Evolutionary conservation across 1,140 invertebrate genomes (phyloP), one percentile per base, ranked within the genome.

Genomic region (Saccostrea glomerata): DNA sequence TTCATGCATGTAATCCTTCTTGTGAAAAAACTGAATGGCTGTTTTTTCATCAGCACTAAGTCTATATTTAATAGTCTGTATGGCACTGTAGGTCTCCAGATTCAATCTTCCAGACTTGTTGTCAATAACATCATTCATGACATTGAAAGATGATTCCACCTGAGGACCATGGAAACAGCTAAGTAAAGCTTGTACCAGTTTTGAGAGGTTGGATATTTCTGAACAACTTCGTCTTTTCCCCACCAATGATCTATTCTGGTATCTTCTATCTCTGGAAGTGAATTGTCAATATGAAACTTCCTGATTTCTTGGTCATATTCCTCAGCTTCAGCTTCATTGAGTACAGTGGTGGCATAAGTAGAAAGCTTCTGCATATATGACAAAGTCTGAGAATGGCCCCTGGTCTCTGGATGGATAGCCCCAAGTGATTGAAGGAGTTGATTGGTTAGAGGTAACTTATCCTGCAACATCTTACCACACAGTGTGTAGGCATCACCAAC

Each of bases 91-190:
- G n/a, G 87, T 88, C 36, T 88, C 73, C n/a, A 86, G 36, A 30
- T 90, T 36, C 30, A 36, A 36, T 36, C 30, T 36, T 36, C 30
- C 30, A 20, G 89, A 90, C 30, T 87, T 89, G 11, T 66, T 63
- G 66, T 88, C 90, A 55, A 91, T 88, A 17, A 90, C 56, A 54
- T 90, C 85, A 82, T 85, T 87, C 90, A 88, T 91, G 15, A 87
- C 73, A 63, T 88, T 90, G 47, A 90, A 91, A 6, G 82, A 87
- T 20, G 66, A 70, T 73, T 91, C 89, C 1, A 90, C 90, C 56
- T 85, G 77, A n/a, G 85, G 87, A n/a, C 85, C 85, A 88, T 91
- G 87, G 70, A 91, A 91, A 23, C 89, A 91, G n/a, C 56, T 84
- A 20, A 90, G 47, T 13, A 85, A 20, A 82, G 90, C 63, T 13